These are phyloP conservation scores for Brachionus asplanchnoidis DNA, from an alignment of 1,140 invertebrate species.

Conservation along the genomic window DNA sequence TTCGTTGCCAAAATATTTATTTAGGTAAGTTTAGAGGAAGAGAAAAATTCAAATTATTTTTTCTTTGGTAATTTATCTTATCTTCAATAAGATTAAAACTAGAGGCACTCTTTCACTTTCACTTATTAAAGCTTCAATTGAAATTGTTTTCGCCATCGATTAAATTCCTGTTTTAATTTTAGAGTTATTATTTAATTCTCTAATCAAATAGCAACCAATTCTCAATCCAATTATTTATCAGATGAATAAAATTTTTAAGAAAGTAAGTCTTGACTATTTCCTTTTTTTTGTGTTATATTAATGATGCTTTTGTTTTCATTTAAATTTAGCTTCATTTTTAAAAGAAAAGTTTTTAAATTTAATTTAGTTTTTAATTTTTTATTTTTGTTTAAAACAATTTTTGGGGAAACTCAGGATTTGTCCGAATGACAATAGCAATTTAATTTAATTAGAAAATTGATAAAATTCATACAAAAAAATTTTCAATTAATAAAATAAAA, in stretches of 20 bases:
- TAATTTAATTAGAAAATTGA: no score
- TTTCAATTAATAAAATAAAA: no score
- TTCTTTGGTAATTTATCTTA: constrained; percentile 18
- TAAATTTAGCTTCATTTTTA: no score
- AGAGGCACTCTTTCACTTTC: background rate
- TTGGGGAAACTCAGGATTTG: no score
- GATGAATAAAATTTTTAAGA: background rate
- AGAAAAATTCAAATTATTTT: background rate
- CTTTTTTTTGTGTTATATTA: no score
- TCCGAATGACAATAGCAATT: no score
- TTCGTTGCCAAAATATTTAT: constrained; percentile 12
- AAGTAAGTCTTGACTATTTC: background rate
- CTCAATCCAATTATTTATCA: background rate
- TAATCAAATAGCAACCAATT: background rate
- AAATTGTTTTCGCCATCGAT: constrained; percentile 3
- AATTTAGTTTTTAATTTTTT: no score
- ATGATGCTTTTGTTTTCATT: no score
- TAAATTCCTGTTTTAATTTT: constrained; percentile 1
- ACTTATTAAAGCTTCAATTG: constrained; percentile 28
- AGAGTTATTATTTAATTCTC: background rate
- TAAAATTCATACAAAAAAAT: no score
- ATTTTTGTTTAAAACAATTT: no score
- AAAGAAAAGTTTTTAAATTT: no score
- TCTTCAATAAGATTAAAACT: background rate
- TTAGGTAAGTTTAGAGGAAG: constrained; percentile 25